Base-by-base conservation (phyloP, 2,888 invertebrate species). In the Lithophane semibrunnea region DNA sequence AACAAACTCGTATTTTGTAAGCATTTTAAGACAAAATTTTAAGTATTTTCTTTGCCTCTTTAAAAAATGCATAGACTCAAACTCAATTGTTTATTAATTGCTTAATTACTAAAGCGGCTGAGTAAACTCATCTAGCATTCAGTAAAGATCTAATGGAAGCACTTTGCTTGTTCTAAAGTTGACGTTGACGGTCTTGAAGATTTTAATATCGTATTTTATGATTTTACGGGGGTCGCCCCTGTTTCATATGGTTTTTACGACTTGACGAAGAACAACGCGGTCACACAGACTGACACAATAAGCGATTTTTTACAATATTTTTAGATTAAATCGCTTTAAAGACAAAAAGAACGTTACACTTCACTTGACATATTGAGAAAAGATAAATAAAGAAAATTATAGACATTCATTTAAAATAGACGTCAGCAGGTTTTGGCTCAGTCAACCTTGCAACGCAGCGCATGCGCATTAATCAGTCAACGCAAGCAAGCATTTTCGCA, bases 121-220 rank as follows among this genome's bases (percentile, higher is more conserved):
- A 71, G 78, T 73, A 69, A 71, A 72, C 74, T 79, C 67, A 64
- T 71, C 42, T 60, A 61, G 42, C 18, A 83, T 83, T 74, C 73
- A 73, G 54, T 58, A 63, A 70, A 67, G 49, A 63, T 63, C 52
- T 58, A 58, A 67, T 56, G 56, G n/a, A 77, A 82, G 63, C 67
- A 60, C 66, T 73, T 81, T 44, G 64, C 63, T 49, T 42, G 10
- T 60, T 72, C 58, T 60, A 21, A 70, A 68, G 16, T 60, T 73
- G 49, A 69, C n/a, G n/a, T n/a, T n/a, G n/a, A n/a, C n/a, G 21
- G n/a, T 60, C 56, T 37, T 29, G 49, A 63, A 56, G 58, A 69
- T 52, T 56, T 75, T 18, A 18, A 54, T 47, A 63, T 56, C 56
- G 56, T 29, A 37, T 74, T 77, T 63, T n/a, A 69, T 37, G 16